These are phyloP conservation scores for Clinocottus analis DNA, from an alignment of 2,113 vertebrate species.

Conservation along the genomic window DNA sequence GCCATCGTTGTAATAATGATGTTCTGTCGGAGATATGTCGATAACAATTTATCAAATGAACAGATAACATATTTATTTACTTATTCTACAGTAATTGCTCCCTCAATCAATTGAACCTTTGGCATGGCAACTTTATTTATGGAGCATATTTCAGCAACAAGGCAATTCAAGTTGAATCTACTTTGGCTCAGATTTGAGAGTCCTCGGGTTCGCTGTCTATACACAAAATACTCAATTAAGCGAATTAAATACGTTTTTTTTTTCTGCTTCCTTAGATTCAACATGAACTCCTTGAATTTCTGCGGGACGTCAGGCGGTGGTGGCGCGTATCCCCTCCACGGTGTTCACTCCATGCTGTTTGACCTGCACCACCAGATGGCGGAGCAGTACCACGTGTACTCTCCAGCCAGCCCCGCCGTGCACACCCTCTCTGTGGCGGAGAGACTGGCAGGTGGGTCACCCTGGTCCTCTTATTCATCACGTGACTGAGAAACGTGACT, in stretches of 20 bases:
- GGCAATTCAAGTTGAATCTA: not conserved
- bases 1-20: not conserved
- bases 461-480: not conserved
- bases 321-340: slow-evolving; percentile 57
- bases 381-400: slow-evolving; percentile 72
- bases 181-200: not conserved
- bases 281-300: slow-evolving; percentile 80
- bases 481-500: too few relatives aligned
- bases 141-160: not conserved
- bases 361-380: slow-evolving; percentile 83
- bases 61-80: not conserved
- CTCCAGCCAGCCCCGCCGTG: slow-evolving; percentile 50
- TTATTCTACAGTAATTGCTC: not conserved
- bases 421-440: slow-evolving; percentile 82
- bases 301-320: slow-evolving; percentile 57
- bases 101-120: too few relatives aligned
- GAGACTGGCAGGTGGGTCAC: slow-evolving; percentile 81
- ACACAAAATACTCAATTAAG: not conserved
- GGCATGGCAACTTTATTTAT: not conserved
- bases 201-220: not conserved
- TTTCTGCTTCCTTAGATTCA: slow-evolving; percentile 9
- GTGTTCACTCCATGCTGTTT: slow-evolving; percentile 70
- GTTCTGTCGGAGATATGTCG: not conserved
- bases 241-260: not conserved
- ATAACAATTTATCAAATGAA: not conserved